Percentiles rank a stretch among this genome's conserved stretches.
These are phyloP conservation scores for Propithecus perrieri DNA, from an alignment of 2,797 vertebrate genomes.

Conservation along the genomic window DNA sequence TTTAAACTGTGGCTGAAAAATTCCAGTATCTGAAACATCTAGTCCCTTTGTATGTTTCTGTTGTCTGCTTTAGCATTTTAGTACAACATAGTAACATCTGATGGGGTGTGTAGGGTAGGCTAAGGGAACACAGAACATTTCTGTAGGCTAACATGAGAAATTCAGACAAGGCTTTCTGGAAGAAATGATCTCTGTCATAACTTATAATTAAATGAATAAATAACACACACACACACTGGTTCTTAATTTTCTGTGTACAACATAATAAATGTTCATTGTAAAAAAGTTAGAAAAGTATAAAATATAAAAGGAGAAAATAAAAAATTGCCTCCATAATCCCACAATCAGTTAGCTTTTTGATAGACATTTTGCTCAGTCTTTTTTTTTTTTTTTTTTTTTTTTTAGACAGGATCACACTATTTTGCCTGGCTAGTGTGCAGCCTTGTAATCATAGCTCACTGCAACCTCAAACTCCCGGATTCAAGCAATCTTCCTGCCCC, in stretches of 20 bases:
- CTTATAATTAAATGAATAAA: constrained; percentile 15
- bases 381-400: no score
- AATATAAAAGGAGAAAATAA: neutral
- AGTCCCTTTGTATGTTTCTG: neutral
- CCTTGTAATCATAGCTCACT: no score
- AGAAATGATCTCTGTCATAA: constrained; percentile 28
- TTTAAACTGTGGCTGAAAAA: neutral
- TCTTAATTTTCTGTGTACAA: constrained; percentile 10
- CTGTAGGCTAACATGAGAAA: neutral
- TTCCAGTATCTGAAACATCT: neutral
- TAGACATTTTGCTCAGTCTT: neutral
- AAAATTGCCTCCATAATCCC: neutral
- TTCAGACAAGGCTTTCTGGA: neutral
- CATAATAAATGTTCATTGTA: neutral
- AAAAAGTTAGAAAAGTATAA: neutral
- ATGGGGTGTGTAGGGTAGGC: neutral
- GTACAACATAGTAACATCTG: neutral
- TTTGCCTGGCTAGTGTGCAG: no score
- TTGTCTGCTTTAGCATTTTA: neutral
- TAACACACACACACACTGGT: neutral
- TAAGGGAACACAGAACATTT: neutral
- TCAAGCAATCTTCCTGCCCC: no score
- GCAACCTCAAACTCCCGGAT: no score
- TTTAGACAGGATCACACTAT: no score
- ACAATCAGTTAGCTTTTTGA: neutral